These are phyloP conservation scores for Cygnus olor DNA, from an alignment of 2,797 vertebrate genomes.

Conservation along the genomic window DNA sequence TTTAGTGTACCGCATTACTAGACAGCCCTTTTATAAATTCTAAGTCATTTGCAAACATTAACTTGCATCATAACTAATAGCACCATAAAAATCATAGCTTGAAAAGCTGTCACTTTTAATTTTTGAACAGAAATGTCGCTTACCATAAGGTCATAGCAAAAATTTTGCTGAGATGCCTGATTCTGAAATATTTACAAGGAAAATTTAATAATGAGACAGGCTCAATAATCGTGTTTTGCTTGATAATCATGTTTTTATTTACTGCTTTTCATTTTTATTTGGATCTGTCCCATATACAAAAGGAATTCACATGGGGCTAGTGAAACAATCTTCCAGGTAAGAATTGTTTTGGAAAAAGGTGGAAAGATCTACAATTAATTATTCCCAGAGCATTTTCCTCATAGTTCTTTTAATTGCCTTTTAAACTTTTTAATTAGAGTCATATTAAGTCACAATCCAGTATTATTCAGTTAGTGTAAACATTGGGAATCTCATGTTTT, in stretches of 20 bases:
- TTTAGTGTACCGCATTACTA: neutral
- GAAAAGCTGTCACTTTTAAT: neutral
- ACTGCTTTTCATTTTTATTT: neutral
- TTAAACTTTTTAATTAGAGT: neutral
- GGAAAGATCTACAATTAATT: neutral
- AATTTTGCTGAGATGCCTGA: neutral
- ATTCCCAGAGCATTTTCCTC: neutral
- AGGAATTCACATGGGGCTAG: neutral
- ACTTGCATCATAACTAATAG: neutral
- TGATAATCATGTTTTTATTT: neutral
- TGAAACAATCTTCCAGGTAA: neutral
- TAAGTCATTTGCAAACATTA: neutral
- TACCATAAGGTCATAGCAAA: neutral
- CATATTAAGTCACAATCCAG: neutral
- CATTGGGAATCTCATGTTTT: neutral
- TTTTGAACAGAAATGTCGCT: neutral
- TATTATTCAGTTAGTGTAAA: neutral
- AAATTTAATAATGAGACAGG: neutral
- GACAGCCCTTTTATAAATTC: neutral
- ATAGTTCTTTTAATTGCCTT: neutral
- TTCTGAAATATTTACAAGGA: neutral
- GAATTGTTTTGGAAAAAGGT: neutral
- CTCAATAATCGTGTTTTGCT: neutral
- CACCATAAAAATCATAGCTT: neutral
- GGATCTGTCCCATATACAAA: neutral